A percentile compares a stretch with the other conserved stretches of the same genome.
Evolutionary conservation across 2,888 invertebrate genomes (phyloP).

Genomic region (Polyploca ridens): DNA sequence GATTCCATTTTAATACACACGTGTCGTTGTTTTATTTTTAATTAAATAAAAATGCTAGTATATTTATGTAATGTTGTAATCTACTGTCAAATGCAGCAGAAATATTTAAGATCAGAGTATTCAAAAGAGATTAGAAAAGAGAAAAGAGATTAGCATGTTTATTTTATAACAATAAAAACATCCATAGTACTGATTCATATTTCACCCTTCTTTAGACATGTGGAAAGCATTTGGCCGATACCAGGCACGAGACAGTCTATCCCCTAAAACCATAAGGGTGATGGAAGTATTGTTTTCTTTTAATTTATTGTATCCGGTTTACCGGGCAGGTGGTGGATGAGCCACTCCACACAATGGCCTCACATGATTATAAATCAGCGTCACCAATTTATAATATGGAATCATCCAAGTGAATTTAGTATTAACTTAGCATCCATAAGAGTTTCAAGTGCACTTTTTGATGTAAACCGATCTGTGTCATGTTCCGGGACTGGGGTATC

Average conservation of each 20-base stretch:
- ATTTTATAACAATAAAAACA: neutral
- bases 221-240: neutral
- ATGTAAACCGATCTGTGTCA: neutral
- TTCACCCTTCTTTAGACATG: neutral
- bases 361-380: neutral
- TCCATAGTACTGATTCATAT: too few relatives aligned
- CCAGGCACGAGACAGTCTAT: conserved; percentile 60
- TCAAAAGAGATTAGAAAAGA: too few relatives aligned
- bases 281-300: conserved; percentile 65
- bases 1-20: conserved; percentile 21
- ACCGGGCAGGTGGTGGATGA: conserved; percentile 69
- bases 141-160: neutral
- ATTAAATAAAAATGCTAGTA: neutral
- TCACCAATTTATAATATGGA: neutral
- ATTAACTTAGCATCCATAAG: neutral
- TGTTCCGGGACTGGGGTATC: neutral
- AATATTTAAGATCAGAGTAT: neutral
- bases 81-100: neutral
- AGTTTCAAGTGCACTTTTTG: neutral
- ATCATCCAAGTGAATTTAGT: neutral
- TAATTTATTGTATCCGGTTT: conserved; percentile 80
- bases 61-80: neutral
- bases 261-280: conserved; percentile 59
- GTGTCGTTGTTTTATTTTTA: conserved; percentile 26
- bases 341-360: conserved; percentile 23